Evolutionary conservation across 2,888 invertebrate species (phyloP).

Genomic region (Leptinotarsa peninsularis): DNA sequence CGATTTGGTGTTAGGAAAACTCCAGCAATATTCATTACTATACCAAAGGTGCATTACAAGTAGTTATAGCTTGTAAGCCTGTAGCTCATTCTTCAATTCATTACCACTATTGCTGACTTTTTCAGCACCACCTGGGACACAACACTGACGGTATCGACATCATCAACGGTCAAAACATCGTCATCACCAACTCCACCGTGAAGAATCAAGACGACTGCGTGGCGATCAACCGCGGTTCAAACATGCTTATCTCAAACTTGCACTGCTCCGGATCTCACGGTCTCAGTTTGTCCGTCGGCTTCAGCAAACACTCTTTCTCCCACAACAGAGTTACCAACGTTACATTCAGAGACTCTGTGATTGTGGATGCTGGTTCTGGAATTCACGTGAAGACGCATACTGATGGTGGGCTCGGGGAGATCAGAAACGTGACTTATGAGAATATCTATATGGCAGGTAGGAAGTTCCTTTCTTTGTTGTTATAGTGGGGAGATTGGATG

Average conservation of each 20-base stretch:
- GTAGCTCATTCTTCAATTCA: not conserved
- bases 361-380: slow-evolving; percentile 39
- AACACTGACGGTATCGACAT: slow-evolving; percentile 51
- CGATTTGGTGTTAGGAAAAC: no score
- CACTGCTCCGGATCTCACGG: slow-evolving; percentile 50
- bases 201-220: slow-evolving; percentile 51
- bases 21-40: no score
- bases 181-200: slow-evolving; percentile 43
- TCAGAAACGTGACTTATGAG: slow-evolving; percentile 42
- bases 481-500: no score
- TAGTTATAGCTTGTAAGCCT: no score
- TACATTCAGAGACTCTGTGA: slow-evolving; percentile 33
- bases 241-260: slow-evolving; percentile 41
- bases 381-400: slow-evolving; percentile 48
- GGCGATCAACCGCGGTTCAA: slow-evolving; percentile 43
- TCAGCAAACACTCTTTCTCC: slow-evolving; percentile 33
- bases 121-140: slow-evolving; percentile 36
- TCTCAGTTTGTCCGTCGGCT: slow-evolving; percentile 47
- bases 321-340: slow-evolving; percentile 41
- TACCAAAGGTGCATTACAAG: no score
- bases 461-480: not conserved
- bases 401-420: slow-evolving; percentile 41
- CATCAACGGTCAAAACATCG: slow-evolving; percentile 35
- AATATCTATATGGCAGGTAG: slow-evolving; percentile 44
- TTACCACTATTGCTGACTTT: not conserved